phyloP scores from a whole-genome alignment of 2,797 vertebrate genomes.

The Enteromius trimaculatus region DNA sequence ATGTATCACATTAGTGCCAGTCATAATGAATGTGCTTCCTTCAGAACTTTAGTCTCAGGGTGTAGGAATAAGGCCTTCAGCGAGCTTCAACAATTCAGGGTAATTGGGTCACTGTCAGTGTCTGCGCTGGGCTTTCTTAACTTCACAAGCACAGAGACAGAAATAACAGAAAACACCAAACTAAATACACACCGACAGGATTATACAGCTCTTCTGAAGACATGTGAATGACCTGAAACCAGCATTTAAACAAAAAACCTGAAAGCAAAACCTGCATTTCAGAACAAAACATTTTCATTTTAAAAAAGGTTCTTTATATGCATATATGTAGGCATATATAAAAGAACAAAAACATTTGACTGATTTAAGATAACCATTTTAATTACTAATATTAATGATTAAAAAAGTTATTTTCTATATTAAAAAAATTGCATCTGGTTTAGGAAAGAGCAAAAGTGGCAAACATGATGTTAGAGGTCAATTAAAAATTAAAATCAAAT shows the following conservation, averaged over 20 bases:
- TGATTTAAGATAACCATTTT: not conserved
- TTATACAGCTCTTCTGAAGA: not conserved
- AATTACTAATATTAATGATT: no score
- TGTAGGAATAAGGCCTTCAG: conserved; percentile 67
- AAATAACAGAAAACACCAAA: conserved; percentile 46
- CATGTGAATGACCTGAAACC: not conserved
- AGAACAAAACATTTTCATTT: not conserved
- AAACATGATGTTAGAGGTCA: no score
- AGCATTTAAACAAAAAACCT: not conserved
- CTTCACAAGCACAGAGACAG: conserved; percentile 49
- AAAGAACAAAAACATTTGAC: no score
- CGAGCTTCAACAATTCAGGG: conserved; percentile 71
- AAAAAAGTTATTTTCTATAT: no score
- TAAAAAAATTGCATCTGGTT: no score
- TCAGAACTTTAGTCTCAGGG: conserved; percentile 64
- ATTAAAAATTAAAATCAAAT: no score
- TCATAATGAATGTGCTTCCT: conserved; percentile 33
- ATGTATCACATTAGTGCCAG: conserved; percentile 7
- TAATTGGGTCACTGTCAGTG: conserved; percentile 78
- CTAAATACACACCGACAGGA: not conserved
- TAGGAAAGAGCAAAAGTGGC: no score
- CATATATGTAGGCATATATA: not conserved
- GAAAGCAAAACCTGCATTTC: not conserved
- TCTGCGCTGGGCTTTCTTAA: conserved; percentile 63
- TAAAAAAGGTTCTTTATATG: not conserved